Base-by-base conservation (phyloP, 1,140 invertebrate species). In the Antheraea mylitta region DNA sequence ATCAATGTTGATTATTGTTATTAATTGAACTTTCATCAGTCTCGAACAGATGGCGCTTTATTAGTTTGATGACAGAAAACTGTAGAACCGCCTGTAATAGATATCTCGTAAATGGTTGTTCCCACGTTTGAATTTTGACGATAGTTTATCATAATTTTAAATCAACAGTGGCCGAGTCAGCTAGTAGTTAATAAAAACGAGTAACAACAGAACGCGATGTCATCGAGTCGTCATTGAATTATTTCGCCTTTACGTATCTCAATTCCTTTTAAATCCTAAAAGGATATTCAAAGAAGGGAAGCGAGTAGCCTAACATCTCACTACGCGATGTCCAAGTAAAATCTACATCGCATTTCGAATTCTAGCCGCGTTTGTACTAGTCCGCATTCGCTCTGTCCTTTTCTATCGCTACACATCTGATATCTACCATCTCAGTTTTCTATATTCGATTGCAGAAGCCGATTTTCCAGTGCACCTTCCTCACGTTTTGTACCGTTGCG, bases 381-480 rank as follows among this genome's bases (percentile, higher is more conserved):
- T 86, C 83, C 86, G 81, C 82, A 85, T 84, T 79, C 77, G 75
- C 58, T 72, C 77, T 68, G 53, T 85, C 86, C 72, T 79, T 69
- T 68, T 87, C 79, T 62, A 70, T 64, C 74, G 78, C 59, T 48
- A 65, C 67, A 18, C 58, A 53, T 71, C 69, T 71, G 42, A 45
- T 70, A 77, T 67, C 42, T 3, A 75, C 71, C 63, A 42, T 87
- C 79, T 66, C 77, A 72, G 64, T 87, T 1, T n/a, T 2, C 13
- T 13, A 13, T 80, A 87, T 83, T 79, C 80, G 87, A 84, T 85
- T 85, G 84, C 83, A 84, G 77, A 84, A 82, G 81, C 81, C 81
- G 83, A 85, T 85, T 85, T 80, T 53, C 45, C 45, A 53, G 45
- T 53, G 77, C 79, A 80, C 62, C 30, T 77, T 71, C 75, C 74